Evolutionary conservation across 1,140 invertebrate species (phyloP).

Genomic region (Anastrepha ludens): DNA sequence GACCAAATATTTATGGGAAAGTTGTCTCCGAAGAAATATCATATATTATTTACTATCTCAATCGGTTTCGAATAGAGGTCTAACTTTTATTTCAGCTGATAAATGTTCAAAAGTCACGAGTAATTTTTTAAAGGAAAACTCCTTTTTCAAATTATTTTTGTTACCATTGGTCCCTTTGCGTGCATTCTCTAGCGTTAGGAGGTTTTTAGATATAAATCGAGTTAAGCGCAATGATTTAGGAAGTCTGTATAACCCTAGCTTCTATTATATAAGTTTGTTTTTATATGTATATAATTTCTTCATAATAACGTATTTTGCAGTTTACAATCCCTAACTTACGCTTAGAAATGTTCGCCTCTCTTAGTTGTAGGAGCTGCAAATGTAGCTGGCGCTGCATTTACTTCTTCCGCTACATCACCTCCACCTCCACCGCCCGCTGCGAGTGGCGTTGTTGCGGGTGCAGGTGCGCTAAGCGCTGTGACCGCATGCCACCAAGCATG

Average conservation of each 20-base stretch:
- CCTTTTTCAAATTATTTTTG: background rate
- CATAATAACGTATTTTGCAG: background rate
- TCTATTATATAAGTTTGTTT: background rate
- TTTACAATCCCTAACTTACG: constrained; percentile 54
- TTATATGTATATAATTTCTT: background rate
- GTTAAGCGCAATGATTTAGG: background rate
- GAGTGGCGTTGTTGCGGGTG: constrained; percentile 10
- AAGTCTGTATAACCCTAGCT: background rate
- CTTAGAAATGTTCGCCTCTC: constrained; percentile 71
- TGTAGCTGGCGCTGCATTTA: background rate
- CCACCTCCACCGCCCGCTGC: background rate
- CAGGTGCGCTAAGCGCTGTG: constrained; percentile 23
- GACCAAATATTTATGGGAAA: background rate
- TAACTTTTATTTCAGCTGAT: no score
- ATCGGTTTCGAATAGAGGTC: no score
- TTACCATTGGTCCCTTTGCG: background rate
- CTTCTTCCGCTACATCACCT: background rate
- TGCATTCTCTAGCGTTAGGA: background rate
- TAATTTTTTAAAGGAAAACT: background rate
- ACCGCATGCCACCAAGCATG: constrained; percentile 54
- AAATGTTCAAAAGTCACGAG: no score
- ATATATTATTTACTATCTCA: no score
- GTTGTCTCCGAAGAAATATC: background rate
- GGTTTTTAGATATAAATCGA: background rate
- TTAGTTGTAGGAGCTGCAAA: constrained; percentile 62